Evolutionary conservation across 1,140 invertebrate species (phyloP), one percentile per base, ranked within the genome.

Genomic region (Pseudomyrmex flavicornis): DNA sequence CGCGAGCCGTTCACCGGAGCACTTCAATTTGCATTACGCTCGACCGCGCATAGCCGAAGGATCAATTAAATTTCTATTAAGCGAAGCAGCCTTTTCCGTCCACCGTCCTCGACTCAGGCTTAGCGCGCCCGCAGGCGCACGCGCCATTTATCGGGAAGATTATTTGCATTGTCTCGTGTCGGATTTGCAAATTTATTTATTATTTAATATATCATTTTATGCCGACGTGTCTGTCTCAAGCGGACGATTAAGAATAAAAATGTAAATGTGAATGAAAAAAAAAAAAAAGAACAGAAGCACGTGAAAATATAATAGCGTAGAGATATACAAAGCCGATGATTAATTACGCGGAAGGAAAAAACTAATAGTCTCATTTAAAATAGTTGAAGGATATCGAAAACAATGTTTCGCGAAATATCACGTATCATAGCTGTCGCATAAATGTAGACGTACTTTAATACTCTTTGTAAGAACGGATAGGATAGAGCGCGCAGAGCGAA

Each of bases 1-100:
- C 76, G 76, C 83, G 72, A 54, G 72, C 87, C 86, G 70, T 85
- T 85, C 86, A 70, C 83, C 82, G 75, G 79, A 85, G 73, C 89
- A 89, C 90, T 92, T 91, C 91, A 92, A 93, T 93, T 93, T 93
- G 91, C 91, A 92, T 93, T 92, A 91, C 90, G 89, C 86, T 85
- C 91, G 88, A 92, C 87, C 86, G 92, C 92, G 89, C 88, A 92
- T 91, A 93, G 91, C 90, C 91, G 88, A 92, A 93, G 91, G 92
- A 93, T 93, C 92, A 93, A 93, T 93, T 93, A 93, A 93, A 93
- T 93, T 93, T 93, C 93, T 93, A 93, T 93, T 92, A 93, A 93
- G 90, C 89, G 82, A 80, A 85, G 87, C 89, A 90, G 82, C 83
- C 90, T 90, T 92, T 92, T 92, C 86, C 87, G 77, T 88, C 73